Base-by-base conservation (phyloP, 2,888 invertebrate genomes). In the Synanthedon andrenaeformis region DNA sequence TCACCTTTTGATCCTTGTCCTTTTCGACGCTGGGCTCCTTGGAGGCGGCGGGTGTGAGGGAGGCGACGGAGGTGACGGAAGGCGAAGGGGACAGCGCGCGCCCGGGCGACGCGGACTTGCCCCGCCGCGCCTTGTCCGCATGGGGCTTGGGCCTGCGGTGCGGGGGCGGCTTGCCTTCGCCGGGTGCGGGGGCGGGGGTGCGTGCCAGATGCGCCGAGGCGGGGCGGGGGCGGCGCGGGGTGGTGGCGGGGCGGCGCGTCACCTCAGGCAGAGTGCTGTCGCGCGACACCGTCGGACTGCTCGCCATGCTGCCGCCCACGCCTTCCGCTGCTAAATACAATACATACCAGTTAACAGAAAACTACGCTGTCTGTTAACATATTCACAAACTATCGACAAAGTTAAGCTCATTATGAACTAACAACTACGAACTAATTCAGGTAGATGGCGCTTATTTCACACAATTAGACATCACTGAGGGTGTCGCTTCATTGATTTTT, bases 81-180 rank as follows among this genome's bases (percentile, higher is more conserved):
- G 60, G 50, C 81, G 80, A 83, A 61, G 76, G 78, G 23, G 82
- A 70, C 57, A 64, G 56, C 63, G 62, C 14, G 57, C 53, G 13
- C 53, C 19, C 56, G n/a, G 55, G 53, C 6, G 55, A 48, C 41
- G 51, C 51, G 0, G 74, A 71, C 60, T 72, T 74, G 56, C 67
- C 71, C 54, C 75, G 72, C 12, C 57, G 56, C 52, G 63, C 53
- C 71, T 79, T 76, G 65, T 86, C 86, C 83, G 85, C 86, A 82
- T 85, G 72, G 76, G 76, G 72, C 79, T 85, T 86, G 81, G 86
- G 85, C 75, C 86, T 86, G 72, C 86, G 77, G 63, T 91, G 91
- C 73, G 91, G 74, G 64, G 91, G 91, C 64, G 91, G 91, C 68
- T 91, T 91, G 67, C 90, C 90, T 64, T 90, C 90, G 52, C 90